Base-by-base conservation (phyloP, 1,140 invertebrate species). In the Tyrophagus putrescentiae region DNA sequence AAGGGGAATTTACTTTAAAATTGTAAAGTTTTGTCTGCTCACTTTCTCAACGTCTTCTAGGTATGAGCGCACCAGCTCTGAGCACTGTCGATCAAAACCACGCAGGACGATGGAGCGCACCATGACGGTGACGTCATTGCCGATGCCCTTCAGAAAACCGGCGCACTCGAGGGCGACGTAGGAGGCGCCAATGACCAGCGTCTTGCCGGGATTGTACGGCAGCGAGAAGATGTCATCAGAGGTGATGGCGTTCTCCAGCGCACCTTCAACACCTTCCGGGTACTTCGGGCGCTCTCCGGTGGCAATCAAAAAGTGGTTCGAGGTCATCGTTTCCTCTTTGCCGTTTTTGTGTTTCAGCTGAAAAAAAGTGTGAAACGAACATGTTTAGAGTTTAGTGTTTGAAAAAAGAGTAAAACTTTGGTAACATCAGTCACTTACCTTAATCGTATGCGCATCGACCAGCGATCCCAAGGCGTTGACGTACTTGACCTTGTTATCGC, bases 151-250 rank as follows among this genome's bases (percentile, higher is more conserved):
- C 21, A 96, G 75, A 71, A 96, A 96, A 1, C 93, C 94, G 54
- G 92, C 93, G 76, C 92, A 97, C 74, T 98, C 94, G 58, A 98
- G 75, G 45, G 92, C 88, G 68, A 97, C 91, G 68, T 95, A 69
- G 34, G 67, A 68, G 25, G 67, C 93, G 42, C 94, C 95, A 60
- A 98, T 79, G 31, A 93, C 78, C 9, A 97, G 76, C 0, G 94
- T 98, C 73, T 93, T 96, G 44, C 93, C 94, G 4, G 95, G 95
- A 57, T 82, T 77, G 52, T 82, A 78, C 65, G 11, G 11, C 11
- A n/a, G 11, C 36, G 88, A 93, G 76, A 98, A 98, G 52, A 98
- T 80, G 72, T 98, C 94, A 75, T 98, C 94, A 72, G 91, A 96
- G 45, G 84, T 39, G n/a, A 39, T 39, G 11, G 36, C 36, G 36